These are phyloP conservation scores for Diplolepis rosae DNA, from an alignment of 2,888 invertebrate species.

Conservation along the genomic window DNA sequence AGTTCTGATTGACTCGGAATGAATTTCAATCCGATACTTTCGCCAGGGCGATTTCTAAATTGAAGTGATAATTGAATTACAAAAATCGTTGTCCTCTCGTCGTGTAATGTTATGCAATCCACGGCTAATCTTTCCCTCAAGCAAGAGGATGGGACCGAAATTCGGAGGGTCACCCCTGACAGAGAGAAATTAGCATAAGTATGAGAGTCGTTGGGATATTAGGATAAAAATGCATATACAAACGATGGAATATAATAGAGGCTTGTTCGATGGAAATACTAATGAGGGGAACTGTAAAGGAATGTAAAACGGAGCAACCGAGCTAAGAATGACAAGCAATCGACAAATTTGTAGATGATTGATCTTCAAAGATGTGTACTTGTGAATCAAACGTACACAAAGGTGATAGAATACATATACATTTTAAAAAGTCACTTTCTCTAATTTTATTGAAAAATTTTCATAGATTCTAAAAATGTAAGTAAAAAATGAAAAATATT, in stretches of 20 bases:
- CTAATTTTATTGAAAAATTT: too few relatives aligned
- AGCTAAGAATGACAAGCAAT: slow-evolving; percentile 1
- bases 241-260: slow-evolving; percentile 65
- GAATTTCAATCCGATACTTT: too few relatives aligned
- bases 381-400: neutral
- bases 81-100: slow-evolving; percentile 47
- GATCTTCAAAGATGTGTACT: slow-evolving; percentile 4
- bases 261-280: slow-evolving; percentile 63
- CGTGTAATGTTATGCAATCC: slow-evolving; percentile 47
- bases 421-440: too few relatives aligned
- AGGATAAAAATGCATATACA: slow-evolving; percentile 68
- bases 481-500: too few relatives aligned
- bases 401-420: neutral
- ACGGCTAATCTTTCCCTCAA: slow-evolving; percentile 39
- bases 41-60: too few relatives aligned
- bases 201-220: slow-evolving; percentile 61
- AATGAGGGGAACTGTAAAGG: slow-evolving; percentile 70
- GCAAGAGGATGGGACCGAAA: slow-evolving; percentile 31
- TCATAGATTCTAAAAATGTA: too few relatives aligned
- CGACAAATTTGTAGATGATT: slow-evolving; percentile 4
- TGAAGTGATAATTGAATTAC: slow-evolving; percentile 39
- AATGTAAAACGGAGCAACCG: slow-evolving; percentile 72
- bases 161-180: slow-evolving; percentile 33
- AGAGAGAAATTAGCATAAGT: slow-evolving; percentile 52
- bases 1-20: too few relatives aligned